Percentiles rank a stretch among this genome's conserved stretches.
Evolutionary conservation across 2,888 invertebrate genomes (phyloP).

Genomic region (Rhorus exstirpatorius): DNA sequence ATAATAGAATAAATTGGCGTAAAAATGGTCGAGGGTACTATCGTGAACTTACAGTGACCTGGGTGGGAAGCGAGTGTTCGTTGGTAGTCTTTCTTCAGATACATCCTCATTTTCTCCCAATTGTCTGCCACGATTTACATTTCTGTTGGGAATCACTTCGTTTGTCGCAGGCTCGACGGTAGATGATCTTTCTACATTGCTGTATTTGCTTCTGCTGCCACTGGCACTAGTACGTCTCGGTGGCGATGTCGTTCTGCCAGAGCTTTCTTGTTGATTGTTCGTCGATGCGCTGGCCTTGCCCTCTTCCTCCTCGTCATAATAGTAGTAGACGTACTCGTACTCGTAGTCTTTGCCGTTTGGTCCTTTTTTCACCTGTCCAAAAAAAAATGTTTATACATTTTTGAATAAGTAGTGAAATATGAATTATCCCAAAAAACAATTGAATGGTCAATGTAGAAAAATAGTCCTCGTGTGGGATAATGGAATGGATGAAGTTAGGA

Average conservation of each 20-base stretch:
- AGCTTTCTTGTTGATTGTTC: slow-evolving; percentile 89
- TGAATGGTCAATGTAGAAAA: slow-evolving; percentile 48
- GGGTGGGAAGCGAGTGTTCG: slow-evolving; percentile 95
- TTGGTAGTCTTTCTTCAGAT: slow-evolving; percentile 89
- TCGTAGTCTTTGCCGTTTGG: slow-evolving; percentile 96
- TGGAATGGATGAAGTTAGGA: not conserved
- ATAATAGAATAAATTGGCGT: not conserved
- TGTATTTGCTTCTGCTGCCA: slow-evolving; percentile 88
- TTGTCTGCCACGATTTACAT: slow-evolving; percentile 87
- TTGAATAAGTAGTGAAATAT: slow-evolving; percentile 74
- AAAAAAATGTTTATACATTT: slow-evolving; percentile 87
- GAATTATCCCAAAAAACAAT: slow-evolving; percentile 39
- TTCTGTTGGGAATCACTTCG: slow-evolving; percentile 89
- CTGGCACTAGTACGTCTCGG: slow-evolving; percentile 78
- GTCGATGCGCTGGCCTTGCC: slow-evolving; percentile 82
- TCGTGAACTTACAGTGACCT: slow-evolving; percentile 80
- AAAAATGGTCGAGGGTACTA: not conserved
- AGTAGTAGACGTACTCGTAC: slow-evolving; percentile 96
- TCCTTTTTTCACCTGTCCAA: slow-evolving; percentile 92
- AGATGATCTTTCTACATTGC: slow-evolving; percentile 87
- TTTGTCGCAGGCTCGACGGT: slow-evolving; percentile 89
- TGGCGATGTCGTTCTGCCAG: slow-evolving; percentile 86
- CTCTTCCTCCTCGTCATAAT: slow-evolving; percentile 93
- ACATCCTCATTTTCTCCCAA: slow-evolving; percentile 82
- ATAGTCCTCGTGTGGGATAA: not conserved